A percentile compares a stretch with the other conserved stretches of the same genome.
phyloP scores from a whole-genome alignment of 2,797 vertebrate genomes.

The Okamejei kenojei region DNA sequence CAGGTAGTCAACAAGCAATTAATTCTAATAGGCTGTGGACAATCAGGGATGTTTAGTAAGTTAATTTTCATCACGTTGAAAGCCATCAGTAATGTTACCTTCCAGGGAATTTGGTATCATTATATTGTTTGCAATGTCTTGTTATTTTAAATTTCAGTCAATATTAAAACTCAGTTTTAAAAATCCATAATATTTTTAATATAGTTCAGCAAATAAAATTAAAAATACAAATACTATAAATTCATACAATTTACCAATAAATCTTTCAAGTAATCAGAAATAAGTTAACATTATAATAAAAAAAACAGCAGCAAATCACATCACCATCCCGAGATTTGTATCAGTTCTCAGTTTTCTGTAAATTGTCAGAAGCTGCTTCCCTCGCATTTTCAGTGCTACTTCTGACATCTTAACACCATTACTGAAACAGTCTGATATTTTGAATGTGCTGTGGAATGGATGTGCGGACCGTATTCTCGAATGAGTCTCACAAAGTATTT shows the following conservation, averaged over 20 bases:
- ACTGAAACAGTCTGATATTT: not conserved
- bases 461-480: too few species aligned
- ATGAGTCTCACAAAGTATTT: not conserved
- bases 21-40: not conserved
- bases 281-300: slow-evolving; percentile 23
- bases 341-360: not conserved
- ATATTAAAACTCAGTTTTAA: not conserved
- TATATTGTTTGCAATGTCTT: not conserved
- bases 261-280: slow-evolving; percentile 28
- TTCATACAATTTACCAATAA: not conserved
- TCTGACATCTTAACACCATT: not conserved
- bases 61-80: not conserved
- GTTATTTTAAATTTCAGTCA: not conserved
- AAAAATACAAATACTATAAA: not conserved
- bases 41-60: not conserved
- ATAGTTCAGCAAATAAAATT: not conserved
- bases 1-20: too few species aligned
- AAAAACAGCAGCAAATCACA: slow-evolving; percentile 8
- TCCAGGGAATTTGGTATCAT: not conserved
- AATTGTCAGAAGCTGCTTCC: not conserved
- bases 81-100: not conserved
- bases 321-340: not conserved
- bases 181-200: not conserved
- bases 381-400: not conserved
- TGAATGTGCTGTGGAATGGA: not conserved